Evolutionary conservation across 2,888 invertebrate species (phyloP).

Genomic region (Nymphalis polychloros): DNA sequence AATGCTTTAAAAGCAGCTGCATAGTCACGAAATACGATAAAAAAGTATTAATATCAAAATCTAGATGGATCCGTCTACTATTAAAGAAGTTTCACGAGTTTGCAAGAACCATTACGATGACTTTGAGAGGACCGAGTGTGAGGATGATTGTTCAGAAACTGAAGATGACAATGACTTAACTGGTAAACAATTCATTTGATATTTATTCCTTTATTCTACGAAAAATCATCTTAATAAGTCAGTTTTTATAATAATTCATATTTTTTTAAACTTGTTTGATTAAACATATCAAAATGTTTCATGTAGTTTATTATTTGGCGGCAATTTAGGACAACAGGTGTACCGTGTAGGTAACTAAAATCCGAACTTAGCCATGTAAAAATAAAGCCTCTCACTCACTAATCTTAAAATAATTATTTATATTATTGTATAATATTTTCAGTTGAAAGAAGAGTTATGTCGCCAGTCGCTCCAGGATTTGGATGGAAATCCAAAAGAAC

Average conservation of each 20-base stretch:
- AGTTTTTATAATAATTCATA: too few relatives aligned
- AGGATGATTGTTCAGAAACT: slow-evolving; percentile 54
- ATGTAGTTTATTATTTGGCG: not conserved
- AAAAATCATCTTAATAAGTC: too few relatives aligned
- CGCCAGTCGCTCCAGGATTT: slow-evolving; percentile 55
- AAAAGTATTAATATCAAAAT: slow-evolving; percentile 22
- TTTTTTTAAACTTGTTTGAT: too few relatives aligned
- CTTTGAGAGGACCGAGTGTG: slow-evolving; percentile 60
- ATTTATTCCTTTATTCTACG: not conserved
- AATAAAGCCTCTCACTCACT: too few relatives aligned
- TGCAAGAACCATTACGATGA: slow-evolving; percentile 62
- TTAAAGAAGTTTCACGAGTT: slow-evolving; percentile 60
- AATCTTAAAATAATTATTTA: too few relatives aligned
- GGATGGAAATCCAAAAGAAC: slow-evolving; percentile 59
- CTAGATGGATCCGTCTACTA: slow-evolving; percentile 52
- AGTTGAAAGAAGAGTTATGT: slow-evolving; percentile 63
- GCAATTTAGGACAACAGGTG: too few relatives aligned
- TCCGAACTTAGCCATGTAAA: too few relatives aligned
- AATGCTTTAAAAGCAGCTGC: too few relatives aligned
- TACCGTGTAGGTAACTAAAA: too few relatives aligned
- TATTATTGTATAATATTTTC: slow-evolving; percentile 37
- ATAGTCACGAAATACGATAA: too few relatives aligned
- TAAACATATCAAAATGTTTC: not conserved
- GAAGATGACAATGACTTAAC: slow-evolving; percentile 37
- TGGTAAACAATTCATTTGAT: slow-evolving; percentile 8